These are phyloP conservation scores for Drosophila oshimai DNA, from an alignment of 1,140 invertebrate species.

Conservation along the genomic window DNA sequence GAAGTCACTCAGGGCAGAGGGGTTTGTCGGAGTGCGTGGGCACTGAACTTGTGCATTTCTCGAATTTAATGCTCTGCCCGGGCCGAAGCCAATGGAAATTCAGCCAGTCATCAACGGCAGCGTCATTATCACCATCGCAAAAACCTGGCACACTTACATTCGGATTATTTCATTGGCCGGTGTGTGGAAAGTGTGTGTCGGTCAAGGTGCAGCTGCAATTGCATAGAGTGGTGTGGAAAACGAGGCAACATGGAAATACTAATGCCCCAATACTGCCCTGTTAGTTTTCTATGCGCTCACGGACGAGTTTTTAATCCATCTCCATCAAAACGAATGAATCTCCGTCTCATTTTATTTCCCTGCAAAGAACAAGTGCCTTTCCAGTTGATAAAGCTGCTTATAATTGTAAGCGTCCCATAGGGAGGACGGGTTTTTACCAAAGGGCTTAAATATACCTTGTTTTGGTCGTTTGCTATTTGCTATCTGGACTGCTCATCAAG, in stretches of 20 bases:
- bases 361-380: slow-evolving; percentile 23
- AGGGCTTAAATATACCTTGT: background rate
- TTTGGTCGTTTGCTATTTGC: background rate
- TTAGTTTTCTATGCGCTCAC: slow-evolving; percentile 41
- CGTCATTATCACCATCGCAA: slow-evolving; percentile 25
- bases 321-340: slow-evolving; percentile 44
- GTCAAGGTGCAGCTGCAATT: slow-evolving; percentile 38
- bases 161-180: slow-evolving; percentile 24
- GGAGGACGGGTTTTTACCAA: background rate
- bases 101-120: slow-evolving; percentile 36
- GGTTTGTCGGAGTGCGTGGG: slow-evolving; percentile 34
- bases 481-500: background rate
- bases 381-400: slow-evolving; percentile 43
- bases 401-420: slow-evolving; percentile 15
- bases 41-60: slow-evolving; percentile 60
- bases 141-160: slow-evolving; percentile 25
- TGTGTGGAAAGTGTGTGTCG: background rate
- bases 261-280: slow-evolving; percentile 26
- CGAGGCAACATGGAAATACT: background rate
- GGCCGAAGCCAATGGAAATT: slow-evolving; percentile 18
- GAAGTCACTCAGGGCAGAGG: slow-evolving; percentile 51
- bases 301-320: slow-evolving; percentile 40
- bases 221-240: slow-evolving; percentile 5
- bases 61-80: slow-evolving; percentile 48
- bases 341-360: slow-evolving; percentile 39